phyloP scores from a whole-genome alignment of 2,888 invertebrate species.

The Eurytoma californica region DNA sequence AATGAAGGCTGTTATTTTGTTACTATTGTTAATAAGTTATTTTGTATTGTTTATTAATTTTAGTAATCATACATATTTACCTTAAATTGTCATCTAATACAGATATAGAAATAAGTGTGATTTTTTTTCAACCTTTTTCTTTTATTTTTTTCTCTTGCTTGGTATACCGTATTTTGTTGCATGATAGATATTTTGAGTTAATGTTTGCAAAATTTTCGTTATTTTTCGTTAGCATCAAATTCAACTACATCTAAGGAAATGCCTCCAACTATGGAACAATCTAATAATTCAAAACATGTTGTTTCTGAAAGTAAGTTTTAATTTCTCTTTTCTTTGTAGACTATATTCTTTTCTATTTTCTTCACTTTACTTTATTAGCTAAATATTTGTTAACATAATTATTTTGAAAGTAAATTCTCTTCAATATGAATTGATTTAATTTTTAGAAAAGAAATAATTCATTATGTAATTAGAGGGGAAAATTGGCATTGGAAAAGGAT shows the following conservation, averaged over 20 bases:
- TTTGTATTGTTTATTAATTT: conserved; percentile 9
- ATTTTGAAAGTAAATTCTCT: no score
- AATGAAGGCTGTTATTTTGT: not conserved
- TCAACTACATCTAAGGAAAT: conserved; percentile 58
- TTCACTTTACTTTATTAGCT: conserved; percentile 17
- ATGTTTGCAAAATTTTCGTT: conserved; percentile 49
- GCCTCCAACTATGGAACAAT: conserved; percentile 57
- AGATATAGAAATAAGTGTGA: not conserved
- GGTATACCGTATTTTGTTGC: not conserved
- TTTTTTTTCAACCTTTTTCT: not conserved
- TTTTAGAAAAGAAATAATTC: no score
- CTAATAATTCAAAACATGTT: conserved; percentile 62
- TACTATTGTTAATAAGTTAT: not conserved
- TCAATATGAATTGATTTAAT: no score
- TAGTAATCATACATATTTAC: not conserved
- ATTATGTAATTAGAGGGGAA: no score
- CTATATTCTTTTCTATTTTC: conserved; percentile 28
- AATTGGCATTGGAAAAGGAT: no score
- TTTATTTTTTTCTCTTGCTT: conserved; percentile 26
- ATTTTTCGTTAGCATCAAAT: conserved; percentile 62
- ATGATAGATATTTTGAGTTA: conserved; percentile 45
- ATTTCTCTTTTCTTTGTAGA: conserved; percentile 38
- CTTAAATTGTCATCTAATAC: not conserved
- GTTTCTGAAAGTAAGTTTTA: conserved; percentile 64
- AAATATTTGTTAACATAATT: conserved; percentile 1